phyloP scores from a whole-genome alignment of 2,113 vertebrate species.

The Vulpes vulpes region DNA sequence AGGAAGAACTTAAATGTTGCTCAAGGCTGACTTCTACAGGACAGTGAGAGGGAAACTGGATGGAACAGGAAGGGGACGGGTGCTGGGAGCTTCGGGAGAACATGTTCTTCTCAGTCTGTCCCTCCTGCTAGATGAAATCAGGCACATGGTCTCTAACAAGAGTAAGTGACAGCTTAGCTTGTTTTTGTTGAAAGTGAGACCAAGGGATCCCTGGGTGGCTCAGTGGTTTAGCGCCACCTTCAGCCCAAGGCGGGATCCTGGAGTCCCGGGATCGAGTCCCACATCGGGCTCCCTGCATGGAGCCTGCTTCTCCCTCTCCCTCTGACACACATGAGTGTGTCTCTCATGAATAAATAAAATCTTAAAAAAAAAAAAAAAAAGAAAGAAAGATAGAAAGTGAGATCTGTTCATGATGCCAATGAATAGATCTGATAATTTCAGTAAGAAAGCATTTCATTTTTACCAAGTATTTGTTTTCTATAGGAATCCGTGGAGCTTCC shows the following conservation, averaged over 20 bases:
- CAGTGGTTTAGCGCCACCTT: too few species aligned
- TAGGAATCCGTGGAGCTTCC: conserved; percentile 99
- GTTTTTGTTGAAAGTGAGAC: not conserved
- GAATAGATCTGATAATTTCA: not conserved
- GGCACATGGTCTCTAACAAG: not conserved
- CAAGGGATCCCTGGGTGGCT: too few species aligned
- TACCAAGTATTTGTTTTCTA: conserved; percentile 38
- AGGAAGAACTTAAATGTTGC: not conserved
- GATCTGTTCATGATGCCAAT: not conserved
- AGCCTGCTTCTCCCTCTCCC: too few species aligned
- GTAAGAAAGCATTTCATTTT: not conserved
- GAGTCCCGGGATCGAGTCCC: too few species aligned
- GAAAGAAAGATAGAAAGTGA: too few species aligned
- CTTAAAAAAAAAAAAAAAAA: too few species aligned
- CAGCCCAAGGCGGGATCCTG: too few species aligned
- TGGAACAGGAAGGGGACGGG: not conserved
- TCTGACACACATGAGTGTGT: too few species aligned
- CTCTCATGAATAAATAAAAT: too few species aligned
- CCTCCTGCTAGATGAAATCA: not conserved
- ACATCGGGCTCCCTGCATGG: too few species aligned
- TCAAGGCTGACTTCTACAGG: not conserved
- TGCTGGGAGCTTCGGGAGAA: not conserved
- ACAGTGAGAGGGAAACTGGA: not conserved
- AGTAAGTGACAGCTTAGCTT: not conserved
- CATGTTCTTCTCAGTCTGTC: not conserved